Percentiles rank a stretch among this genome's conserved stretches.
These are phyloP conservation scores for Hiodon tergisus DNA, from an alignment of 2,113 vertebrate genomes.

Conservation along the genomic window DNA sequence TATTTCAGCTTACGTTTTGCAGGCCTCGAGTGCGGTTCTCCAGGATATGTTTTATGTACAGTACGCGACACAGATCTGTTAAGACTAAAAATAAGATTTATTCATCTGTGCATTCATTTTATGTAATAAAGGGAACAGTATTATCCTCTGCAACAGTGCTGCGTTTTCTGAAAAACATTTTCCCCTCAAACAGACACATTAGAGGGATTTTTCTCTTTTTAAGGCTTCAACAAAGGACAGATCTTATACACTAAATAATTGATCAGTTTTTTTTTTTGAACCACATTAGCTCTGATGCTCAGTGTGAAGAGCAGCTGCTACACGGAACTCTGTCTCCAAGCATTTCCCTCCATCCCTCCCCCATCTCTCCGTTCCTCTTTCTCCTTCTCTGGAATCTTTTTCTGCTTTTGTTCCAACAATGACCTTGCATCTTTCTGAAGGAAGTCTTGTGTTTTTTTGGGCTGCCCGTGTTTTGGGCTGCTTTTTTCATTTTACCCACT, in stretches of 20 bases:
- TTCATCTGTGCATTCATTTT: background rate
- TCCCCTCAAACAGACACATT: slow-evolving; percentile 15
- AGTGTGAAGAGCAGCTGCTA: background rate
- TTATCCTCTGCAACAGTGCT: background rate
- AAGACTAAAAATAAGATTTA: background rate
- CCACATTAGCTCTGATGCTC: slow-evolving; percentile 23
- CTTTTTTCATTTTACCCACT: background rate
- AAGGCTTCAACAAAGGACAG: slow-evolving; percentile 21
- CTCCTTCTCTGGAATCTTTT: slow-evolving; percentile 37
- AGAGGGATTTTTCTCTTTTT: slow-evolving; percentile 7
- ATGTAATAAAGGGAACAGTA: background rate
- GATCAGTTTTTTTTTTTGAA: slow-evolving; percentile 18
- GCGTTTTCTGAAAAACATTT: background rate
- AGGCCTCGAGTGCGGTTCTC: too few relatives aligned
- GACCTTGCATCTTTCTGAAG: slow-evolving; percentile 32
- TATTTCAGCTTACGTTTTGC: background rate
- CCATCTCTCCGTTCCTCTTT: slow-evolving; percentile 32
- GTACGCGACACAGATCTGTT: background rate
- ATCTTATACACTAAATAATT: slow-evolving; percentile 26
- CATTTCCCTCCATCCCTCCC: background rate
- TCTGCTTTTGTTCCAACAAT: slow-evolving; percentile 47
- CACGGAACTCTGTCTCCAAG: background rate
- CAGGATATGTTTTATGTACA: too few relatives aligned
- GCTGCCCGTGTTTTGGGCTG: background rate
- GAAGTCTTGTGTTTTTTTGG: background rate